Evolutionary conservation across 1,140 invertebrate genomes (phyloP), one percentile per base, ranked within the genome.

Genomic region (Dendrolimus kikuchii): DNA sequence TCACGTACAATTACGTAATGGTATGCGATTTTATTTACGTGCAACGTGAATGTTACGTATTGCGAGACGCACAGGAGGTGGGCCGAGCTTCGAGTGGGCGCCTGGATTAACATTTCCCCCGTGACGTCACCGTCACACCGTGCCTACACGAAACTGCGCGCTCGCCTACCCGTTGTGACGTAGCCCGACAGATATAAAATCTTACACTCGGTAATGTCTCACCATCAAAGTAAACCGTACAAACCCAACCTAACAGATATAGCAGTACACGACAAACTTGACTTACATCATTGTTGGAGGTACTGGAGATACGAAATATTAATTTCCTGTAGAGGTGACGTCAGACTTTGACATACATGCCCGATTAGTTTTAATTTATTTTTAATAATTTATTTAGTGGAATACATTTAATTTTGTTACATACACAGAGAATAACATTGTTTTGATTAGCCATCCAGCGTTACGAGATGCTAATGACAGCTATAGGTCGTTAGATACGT

Each of bases 1-100:
- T 81, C 68, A 78, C 70, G 69, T 80, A 68, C 62, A 71, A 72
- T 82, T 81, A 77, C 77, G 79, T 78, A 81, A 82, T 47, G 43
- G 64, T 59, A 49, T 69, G 57, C 55, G 48, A 63, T 77, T 73
- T 76, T 68, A 74, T 74, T 77, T 71, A 77, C 71, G 68, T 68
- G 57, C 56, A 65, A 55, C 49, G 56, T 55, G 57, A 57, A 49
- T 59, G 63, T 51, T 71, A 70, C 66, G 57, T 62, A 63, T 49
- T 23, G 3, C 23, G 23, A 23, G 23, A 23, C 23, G 23, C 23
- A 23, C 23, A 23, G 1, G 23, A 23, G 3, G 23, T 23, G 23
- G 23, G 23, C 23, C 23, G 23, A 23, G 23, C 23, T 23, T 23
- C 23, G 23, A 46, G 58, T 49, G 60, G 55, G 53, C 58, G 58